A percentile compares a stretch with the other conserved stretches of the same genome.
phyloP scores from a whole-genome alignment of 2,888 invertebrate species.

The Caenorhabditis macrosperma region DNA sequence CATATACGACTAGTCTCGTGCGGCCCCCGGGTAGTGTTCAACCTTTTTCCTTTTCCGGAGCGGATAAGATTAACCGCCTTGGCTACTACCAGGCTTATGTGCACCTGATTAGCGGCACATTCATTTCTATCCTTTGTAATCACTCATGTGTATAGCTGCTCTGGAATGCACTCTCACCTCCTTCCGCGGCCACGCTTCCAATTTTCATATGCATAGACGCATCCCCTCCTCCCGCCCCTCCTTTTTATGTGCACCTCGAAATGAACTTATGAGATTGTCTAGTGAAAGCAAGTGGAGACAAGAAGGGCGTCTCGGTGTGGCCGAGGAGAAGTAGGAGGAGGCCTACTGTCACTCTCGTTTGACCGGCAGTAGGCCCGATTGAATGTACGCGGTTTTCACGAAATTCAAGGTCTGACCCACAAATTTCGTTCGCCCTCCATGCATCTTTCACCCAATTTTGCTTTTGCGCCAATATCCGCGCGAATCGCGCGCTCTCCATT shows the following conservation, averaged over 20 bases:
- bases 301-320: conserved; percentile 32
- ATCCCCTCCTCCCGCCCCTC: background rate
- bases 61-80: conserved; percentile 35
- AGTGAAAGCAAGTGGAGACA: conserved; percentile 42
- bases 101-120: conserved; percentile 39
- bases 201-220: background rate
- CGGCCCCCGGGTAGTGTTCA: conserved; percentile 2
- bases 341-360: conserved; percentile 62
- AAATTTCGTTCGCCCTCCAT: conserved; percentile 56
- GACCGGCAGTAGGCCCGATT: conserved; percentile 58
- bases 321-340: background rate
- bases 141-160: conserved; percentile 40
- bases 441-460: conserved; percentile 59
- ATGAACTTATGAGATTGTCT: conserved; percentile 42
- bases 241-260: conserved; percentile 31
- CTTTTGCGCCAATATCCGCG: conserved; percentile 57
- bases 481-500: conserved; percentile 44
- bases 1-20: background rate
- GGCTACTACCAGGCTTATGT: background rate
- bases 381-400: conserved; percentile 61
- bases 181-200: too few species aligned
- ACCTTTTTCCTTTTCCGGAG: conserved; percentile 7
- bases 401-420: conserved; percentile 69
- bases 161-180: conserved; percentile 10
- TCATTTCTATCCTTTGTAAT: conserved; percentile 14